Evolutionary conservation across 2,888 invertebrate genomes (phyloP), one percentile per base, ranked within the genome.

Genomic region (Endotricha flammealis): DNA sequence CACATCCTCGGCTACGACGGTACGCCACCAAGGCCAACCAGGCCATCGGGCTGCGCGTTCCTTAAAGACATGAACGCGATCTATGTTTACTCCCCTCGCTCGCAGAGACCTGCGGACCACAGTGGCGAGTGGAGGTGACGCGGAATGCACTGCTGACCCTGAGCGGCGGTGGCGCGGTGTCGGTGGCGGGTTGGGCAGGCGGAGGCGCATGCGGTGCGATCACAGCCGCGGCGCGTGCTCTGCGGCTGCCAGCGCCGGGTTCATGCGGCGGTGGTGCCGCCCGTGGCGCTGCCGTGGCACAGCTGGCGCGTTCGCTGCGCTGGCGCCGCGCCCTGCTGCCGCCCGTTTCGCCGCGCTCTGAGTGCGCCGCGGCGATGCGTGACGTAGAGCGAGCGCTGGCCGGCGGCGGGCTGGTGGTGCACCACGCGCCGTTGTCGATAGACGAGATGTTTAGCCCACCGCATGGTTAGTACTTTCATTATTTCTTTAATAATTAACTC

Each of bases 91-190:
- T n/a, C n/a, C n/a, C 7, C 36, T 10, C 10, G 20, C 10, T 24
- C 10, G 11, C 51, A 78, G 81, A 77, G 20, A 79, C 79, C 1
- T 79, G 80, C 46, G 77, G 74, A 1, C 35, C 50, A 8, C 53
- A 42, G 22, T 69, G 71, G 72, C 38, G 41, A 12, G 42, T 31
- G 31, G 22, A 47, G 48, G 75, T 58, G 56, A 59, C 55, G 46
- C 66, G 51, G 41, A 64, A 46, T 20, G 67, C 50, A 36, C 64
- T 60, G 45, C 53, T 47, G 43, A 51, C 67, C 42, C 50, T 72
- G 50, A 53, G 56, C 48, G 50, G 41, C 27, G 61, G 65, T 36
- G 49, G 57, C 30, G 37, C 48, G 13, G 55, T 64, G 38, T 47
- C 56, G 39, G 42, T 46, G 35, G 59, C 45, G 23, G 71, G 63